Base-by-base conservation (phyloP, 2,888 invertebrate species). In the Andrena haemorrhoa region DNA sequence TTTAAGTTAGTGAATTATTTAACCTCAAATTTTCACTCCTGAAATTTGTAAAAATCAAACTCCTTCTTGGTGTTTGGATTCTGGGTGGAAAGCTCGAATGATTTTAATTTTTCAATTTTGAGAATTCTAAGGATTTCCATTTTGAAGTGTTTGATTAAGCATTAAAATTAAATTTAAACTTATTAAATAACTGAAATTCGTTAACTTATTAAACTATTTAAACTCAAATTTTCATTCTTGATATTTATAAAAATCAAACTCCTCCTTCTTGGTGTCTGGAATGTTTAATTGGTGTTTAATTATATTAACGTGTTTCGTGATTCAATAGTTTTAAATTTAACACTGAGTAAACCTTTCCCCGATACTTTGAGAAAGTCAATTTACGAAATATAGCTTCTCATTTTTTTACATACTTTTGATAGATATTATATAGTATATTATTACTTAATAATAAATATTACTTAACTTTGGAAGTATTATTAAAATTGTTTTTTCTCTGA, bases 41-140 rank as follows among this genome's bases (percentile, higher is more conserved):
- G 31, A 6, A 31, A 5, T 31, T 31, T 31, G 31, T 6, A 31
- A 31, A 31, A 31, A 31, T 31, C 0, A 31, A 6, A 6, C 6
- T 5, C 31, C 31, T 31, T 31, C 6, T 31, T 31, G 31, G 97
- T 97, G 0, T 95, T 95, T 51, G 97, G 97, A 95, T 97, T n/a
- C n/a, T n/a, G n/a, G 97, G 97, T 97, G 94, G n/a, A n/a, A n/a
- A 95, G 94, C 16, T 53, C 0, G 0, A 4, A 7, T 10, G 2
- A 31, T 31, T 6, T 31, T 0, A 31, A 41, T 3, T 41, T 41
- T 41, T 41, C 12, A 41, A 41, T 35, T 60, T 60, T n/a, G 7
- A n/a, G 26, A n/a, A 23, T 58, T 26, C 0, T 29, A 10, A 12
- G 20, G 53, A 12, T 41, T 41, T 41, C 0, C 4, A 0, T 1